Conservation (phyloP, 2,113 vertebrate species). For the Synchiropus splendidus region DNA sequence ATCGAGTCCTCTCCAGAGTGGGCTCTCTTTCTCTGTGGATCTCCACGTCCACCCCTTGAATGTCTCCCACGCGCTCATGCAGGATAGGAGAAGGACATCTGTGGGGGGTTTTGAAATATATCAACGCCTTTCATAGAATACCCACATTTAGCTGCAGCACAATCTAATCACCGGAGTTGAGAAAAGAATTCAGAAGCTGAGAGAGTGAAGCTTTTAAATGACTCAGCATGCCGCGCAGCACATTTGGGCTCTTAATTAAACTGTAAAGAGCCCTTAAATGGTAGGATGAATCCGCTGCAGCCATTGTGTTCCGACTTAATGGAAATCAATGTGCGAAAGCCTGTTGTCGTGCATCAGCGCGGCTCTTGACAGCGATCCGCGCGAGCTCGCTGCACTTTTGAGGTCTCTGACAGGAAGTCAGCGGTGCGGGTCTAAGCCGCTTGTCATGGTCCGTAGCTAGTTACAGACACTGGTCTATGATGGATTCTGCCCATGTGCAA, state of each 20-base stretch:
- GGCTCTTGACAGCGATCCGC: constrained; percentile 21
- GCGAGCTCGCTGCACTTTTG: constrained; percentile 34
- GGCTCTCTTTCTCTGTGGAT: constrained; percentile 77
- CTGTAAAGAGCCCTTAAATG: constrained; percentile 23
- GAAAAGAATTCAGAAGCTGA: constrained; percentile 40
- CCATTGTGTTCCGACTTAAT: constrained; percentile 3
- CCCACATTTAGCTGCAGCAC: constrained; percentile 15
- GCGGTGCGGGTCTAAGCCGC: constrained; percentile 28
- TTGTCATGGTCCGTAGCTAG: constrained; percentile 41
- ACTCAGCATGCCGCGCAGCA: constrained; percentile 6
- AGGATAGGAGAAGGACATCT: constrained; percentile 87
- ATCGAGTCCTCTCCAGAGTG: constrained; percentile 74
- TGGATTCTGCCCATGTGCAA: constrained; percentile 23
- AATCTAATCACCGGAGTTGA: constrained; percentile 47
- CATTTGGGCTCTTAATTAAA: constrained; percentile 22
- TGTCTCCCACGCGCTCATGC: constrained; percentile 73
- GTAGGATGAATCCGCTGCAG: constrained; percentile 15
- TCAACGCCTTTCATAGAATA: constrained; percentile 24
- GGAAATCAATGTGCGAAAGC: constrained; percentile 22
- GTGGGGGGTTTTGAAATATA: constrained; percentile 10
- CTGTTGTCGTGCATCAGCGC: constrained; percentile 16
- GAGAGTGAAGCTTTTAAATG: constrained; percentile 29
- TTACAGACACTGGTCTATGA: constrained; percentile 34
- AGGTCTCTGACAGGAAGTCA: constrained; percentile 36
- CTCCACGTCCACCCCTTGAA: constrained; percentile 72